Base-by-base conservation (phyloP, 2,888 invertebrate species). In the Crossocerus cetratus region DNA sequence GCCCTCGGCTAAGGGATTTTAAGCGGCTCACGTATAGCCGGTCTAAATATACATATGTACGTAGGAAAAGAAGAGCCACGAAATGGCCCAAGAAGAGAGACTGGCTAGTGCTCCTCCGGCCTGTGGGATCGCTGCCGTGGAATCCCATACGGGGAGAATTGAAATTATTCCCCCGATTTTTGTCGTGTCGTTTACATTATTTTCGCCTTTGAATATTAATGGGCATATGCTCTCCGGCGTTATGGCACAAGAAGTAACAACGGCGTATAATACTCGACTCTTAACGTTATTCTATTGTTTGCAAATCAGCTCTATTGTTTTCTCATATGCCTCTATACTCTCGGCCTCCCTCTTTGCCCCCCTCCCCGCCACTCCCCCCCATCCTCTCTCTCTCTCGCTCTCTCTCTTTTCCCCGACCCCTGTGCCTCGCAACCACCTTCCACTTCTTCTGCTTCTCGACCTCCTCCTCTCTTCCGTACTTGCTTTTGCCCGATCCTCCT, bases 191-290 rank as follows among this genome's bases (percentile, higher is more conserved):
- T 90, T 90, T 90, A 90, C 90, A 90, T 90, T 90, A 90, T 90
- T 90, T 90, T 90, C 90, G 89, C 89, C 89, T 90, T 90, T 90
- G 90, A 90, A 90, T 90, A 90, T 90, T 90, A 90, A 90, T 90
- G 90, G 89, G 88, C 89, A 90, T 90, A 90, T 90, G 90, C 89
- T 86, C 87, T 84, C 85, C 84, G 86, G 88, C 89, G 89, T 90
- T 90, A 89, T 89, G 89, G 89, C 89, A 87, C 85, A 88, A 87
- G 87, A 88, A 88, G 87, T 88, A 89, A 90, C 89, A 89, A 89
- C 89, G 84, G 87, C 88, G 87, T 88, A 90, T 90, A 90, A 89
- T 90, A 90, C 89, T 87, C 84, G 87, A 86, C 87, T 89, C 88
- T 89, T 89, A 90, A 90, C 90, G 89, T 90, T 90, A 90, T 90